Percentiles rank a stretch among this genome's conserved stretches.
These are phyloP conservation scores for Masticophis lateralis DNA, from an alignment of 2,797 vertebrate species.

Conservation along the genomic window DNA sequence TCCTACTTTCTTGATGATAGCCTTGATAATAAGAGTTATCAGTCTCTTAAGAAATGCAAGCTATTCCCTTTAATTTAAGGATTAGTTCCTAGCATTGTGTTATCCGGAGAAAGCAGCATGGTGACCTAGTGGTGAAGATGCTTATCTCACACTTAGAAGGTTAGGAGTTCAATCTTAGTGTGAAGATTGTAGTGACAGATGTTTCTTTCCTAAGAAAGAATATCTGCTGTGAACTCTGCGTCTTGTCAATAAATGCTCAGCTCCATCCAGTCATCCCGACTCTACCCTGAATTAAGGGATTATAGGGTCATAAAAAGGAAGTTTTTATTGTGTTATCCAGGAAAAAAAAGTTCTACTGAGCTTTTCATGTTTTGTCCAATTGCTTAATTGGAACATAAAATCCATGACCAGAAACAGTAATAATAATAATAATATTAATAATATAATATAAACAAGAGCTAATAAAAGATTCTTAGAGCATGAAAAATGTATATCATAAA, in stretches of 20 bases:
- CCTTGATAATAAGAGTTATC: neutral
- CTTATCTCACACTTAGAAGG: neutral
- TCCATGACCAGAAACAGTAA: conserved; percentile 4
- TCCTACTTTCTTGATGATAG: neutral
- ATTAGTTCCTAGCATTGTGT: neutral
- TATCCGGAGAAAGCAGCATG: neutral
- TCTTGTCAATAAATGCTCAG: neutral
- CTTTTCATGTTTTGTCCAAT: neutral
- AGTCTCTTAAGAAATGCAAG: neutral
- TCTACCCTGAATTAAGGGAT: neutral
- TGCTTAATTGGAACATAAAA: neutral
- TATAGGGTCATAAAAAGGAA: neutral
- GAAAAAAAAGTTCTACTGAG: neutral
- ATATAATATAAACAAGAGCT: neutral
- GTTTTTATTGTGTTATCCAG: neutral
- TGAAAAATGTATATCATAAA: conserved; percentile 8
- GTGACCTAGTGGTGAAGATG: neutral
- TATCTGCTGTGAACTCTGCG: neutral
- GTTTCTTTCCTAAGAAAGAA: neutral
- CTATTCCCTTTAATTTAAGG: neutral
- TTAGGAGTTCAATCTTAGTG: neutral
- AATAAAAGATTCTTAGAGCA: neutral
- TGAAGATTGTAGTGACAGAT: neutral
- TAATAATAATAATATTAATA: neutral
- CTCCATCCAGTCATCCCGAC: neutral